A percentile compares a stretch with the other conserved stretches of the same genome.
phyloP scores from a whole-genome alignment of 2,113 vertebrate species.

The Oreochromis aureus region DNA sequence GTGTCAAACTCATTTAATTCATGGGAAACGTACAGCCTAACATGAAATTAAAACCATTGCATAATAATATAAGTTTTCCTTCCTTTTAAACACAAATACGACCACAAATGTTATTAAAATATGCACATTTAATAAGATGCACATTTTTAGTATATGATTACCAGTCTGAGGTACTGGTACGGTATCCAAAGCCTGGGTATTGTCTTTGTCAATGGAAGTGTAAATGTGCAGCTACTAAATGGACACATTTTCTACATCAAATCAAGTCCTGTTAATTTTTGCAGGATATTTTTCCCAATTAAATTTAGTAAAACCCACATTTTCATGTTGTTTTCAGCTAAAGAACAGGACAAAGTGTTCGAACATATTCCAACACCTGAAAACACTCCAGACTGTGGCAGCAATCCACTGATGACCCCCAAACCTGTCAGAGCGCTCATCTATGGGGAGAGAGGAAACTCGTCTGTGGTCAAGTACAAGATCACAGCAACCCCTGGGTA shows the following conservation, averaged over 20 bases:
- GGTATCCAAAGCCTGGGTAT: not conserved
- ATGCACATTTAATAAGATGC: rapidly evolving
- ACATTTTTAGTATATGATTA: rapidly evolving
- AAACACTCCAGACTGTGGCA: not conserved
- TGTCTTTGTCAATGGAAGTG: not conserved
- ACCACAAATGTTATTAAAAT: not conserved
- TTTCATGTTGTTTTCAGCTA: not conserved
- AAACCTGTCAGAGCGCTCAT: slow-evolving; percentile 54
- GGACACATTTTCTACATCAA: not conserved
- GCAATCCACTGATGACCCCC: slow-evolving; percentile 38
- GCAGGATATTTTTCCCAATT: not conserved
- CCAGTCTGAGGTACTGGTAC: not conserved
- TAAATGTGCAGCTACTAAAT: not conserved
- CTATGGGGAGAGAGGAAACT: slow-evolving; percentile 48
- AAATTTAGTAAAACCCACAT: not conserved
- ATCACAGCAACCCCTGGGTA: slow-evolving; percentile 74
- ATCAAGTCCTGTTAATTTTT: not conserved
- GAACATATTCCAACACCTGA: not conserved
- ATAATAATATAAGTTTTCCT: not conserved
- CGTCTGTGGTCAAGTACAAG: slow-evolving; percentile 74
- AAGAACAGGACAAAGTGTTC: not conserved
- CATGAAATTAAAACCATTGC: not conserved
- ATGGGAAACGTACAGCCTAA: not conserved
- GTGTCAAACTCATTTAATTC: not conserved
- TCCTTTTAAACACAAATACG: not conserved